A percentile compares a stretch with the other conserved stretches of the same genome.
Conservation (phyloP, 2,888 invertebrate species). For the Falcaria lacertinaria region DNA sequence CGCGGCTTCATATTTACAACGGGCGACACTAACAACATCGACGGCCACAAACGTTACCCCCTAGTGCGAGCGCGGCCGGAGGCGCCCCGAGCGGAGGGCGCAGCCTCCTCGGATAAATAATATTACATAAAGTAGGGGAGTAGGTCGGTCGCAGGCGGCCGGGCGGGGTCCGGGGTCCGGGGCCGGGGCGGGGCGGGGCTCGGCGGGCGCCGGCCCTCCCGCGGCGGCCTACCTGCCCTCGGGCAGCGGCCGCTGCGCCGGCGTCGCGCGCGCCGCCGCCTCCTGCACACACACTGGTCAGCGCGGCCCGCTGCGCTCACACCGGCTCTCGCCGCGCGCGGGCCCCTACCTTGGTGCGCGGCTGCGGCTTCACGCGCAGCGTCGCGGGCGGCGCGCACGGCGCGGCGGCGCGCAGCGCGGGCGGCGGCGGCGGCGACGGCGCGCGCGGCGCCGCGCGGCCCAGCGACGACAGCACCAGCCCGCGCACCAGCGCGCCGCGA, state of each 20-base stretch:
- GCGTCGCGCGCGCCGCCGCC: constrained; percentile 18
- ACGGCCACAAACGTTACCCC: constrained; percentile 28
- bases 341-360: constrained; percentile 56
- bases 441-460: constrained; percentile 36
- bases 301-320: constrained; percentile 4
- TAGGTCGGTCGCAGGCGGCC: constrained; percentile 33
- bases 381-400: constrained; percentile 28
- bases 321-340: constrained; percentile 3
- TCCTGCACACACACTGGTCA: constrained; percentile 10
- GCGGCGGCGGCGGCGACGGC: constrained; percentile 26
- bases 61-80: constrained; percentile 23
- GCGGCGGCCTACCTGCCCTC: constrained; percentile 23
- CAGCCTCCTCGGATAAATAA: constrained; percentile 28
- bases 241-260: constrained; percentile 32
- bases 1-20: constrained; percentile 43
- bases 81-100: constrained; percentile 15
- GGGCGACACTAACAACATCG: constrained; percentile 34
- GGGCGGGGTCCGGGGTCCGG: constrained; percentile 22
- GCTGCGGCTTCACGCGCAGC: constrained; percentile 64
- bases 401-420: constrained; percentile 22
- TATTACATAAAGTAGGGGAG: constrained; percentile 41
- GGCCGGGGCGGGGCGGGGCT: constrained; percentile 18
- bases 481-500: constrained; percentile 67
- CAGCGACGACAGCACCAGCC: constrained; percentile 68
- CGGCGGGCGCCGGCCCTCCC: constrained; percentile 37